These are phyloP conservation scores for Conus ventricosus DNA, from an alignment of 1,140 invertebrate genomes.

Conservation along the genomic window DNA sequence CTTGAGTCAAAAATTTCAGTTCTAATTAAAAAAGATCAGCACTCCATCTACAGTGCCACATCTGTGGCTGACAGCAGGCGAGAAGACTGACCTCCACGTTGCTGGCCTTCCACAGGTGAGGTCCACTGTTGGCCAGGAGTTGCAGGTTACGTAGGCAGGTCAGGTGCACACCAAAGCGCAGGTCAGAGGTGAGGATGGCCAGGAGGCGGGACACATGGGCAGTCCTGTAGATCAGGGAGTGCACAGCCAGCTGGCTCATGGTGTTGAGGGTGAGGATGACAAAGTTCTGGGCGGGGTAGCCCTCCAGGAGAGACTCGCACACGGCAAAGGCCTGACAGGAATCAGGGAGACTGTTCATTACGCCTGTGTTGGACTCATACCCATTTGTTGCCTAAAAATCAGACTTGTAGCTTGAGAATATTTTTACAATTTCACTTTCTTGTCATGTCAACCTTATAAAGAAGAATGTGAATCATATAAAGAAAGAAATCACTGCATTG, in stretches of 20 bases:
- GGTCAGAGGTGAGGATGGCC: conserved; percentile 79
- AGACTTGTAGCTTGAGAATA: too few species aligned
- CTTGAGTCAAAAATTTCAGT: too few species aligned
- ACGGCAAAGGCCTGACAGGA: conserved; percentile 81
- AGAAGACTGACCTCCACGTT: conserved; percentile 78
- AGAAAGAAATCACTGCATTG: too few species aligned
- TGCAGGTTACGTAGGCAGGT: conserved; percentile 85
- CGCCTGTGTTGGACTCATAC: too few species aligned
- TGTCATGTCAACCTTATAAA: too few species aligned
- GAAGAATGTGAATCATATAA: too few species aligned
- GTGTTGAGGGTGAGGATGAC: conserved; percentile 90
- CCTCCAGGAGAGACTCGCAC: conserved; percentile 87
- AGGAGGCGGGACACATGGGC: conserved; percentile 82
- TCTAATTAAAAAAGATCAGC: too few species aligned
- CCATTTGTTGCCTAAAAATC: too few species aligned
- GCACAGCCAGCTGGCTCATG: conserved; percentile 89
- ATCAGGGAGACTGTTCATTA: neutral
- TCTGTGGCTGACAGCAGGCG: too few species aligned
- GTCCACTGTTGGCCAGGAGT: conserved; percentile 81
- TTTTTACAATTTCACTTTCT: too few species aligned
- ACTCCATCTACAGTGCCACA: too few species aligned
- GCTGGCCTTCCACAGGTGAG: conserved; percentile 87
- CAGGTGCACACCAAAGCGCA: conserved; percentile 83
- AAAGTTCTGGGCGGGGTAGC: conserved; percentile 90
- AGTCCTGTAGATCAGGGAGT: conserved; percentile 92